A percentile compares a stretch with the other conserved stretches of the same genome.
Conservation (phyloP, 2,888 invertebrate genomes). For the Phyto melanocephala region DNA sequence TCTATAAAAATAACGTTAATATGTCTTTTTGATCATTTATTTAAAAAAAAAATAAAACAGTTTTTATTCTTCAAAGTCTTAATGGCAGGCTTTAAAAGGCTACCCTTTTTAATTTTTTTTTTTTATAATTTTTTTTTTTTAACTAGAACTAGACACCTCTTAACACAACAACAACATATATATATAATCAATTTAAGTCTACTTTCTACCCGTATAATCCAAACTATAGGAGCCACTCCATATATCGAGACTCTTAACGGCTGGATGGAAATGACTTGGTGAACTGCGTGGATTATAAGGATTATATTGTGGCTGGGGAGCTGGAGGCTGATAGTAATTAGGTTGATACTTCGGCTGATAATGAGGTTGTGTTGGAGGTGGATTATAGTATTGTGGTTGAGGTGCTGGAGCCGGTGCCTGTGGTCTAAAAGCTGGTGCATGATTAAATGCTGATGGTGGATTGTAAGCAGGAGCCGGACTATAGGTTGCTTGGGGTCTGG, state of each 20-base stretch:
- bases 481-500: slow-evolving; percentile 67
- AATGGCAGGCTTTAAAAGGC: slow-evolving; percentile 9
- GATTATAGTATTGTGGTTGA: slow-evolving; percentile 67
- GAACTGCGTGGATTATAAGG: slow-evolving; percentile 78
- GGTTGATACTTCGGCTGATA: slow-evolving; percentile 74
- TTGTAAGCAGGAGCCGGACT: slow-evolving; percentile 65
- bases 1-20: too few relatives aligned
- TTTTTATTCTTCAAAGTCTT: slow-evolving; percentile 34
- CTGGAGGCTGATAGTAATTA: slow-evolving; percentile 70
- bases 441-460: slow-evolving; percentile 63
- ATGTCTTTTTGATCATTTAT: too few relatives aligned
- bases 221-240: slow-evolving; percentile 88
- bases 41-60: too few relatives aligned
- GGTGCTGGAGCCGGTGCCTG: slow-evolving; percentile 65
- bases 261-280: slow-evolving; percentile 86
- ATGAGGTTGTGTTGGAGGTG: slow-evolving; percentile 73
- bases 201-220: slow-evolving; percentile 83
- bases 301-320: slow-evolving; percentile 75
- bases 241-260: slow-evolving; percentile 84
- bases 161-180: slow-evolving; percentile 45
- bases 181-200: slow-evolving; percentile 41
- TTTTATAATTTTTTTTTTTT: not conserved
- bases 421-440: slow-evolving; percentile 61
- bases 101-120: too few relatives aligned
- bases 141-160: slow-evolving; percentile 25